Evolutionary conservation across 1,140 invertebrate species (phyloP), one percentile per base, ranked within the genome.

Genomic region (Drosophila pseudoananassae): DNA sequence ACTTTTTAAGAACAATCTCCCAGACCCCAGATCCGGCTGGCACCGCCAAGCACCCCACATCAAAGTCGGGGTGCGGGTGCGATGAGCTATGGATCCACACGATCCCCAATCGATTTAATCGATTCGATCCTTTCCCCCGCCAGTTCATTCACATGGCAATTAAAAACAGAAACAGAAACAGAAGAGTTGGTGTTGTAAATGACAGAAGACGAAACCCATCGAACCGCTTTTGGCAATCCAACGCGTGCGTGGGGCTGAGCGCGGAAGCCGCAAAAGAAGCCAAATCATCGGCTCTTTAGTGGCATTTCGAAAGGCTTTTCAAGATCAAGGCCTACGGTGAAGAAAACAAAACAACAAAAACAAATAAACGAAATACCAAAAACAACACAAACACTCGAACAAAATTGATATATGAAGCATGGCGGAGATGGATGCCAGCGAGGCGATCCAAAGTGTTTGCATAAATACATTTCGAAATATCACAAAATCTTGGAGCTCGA

Each of bases 221-320:
- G 65, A 69, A 69, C 63, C 25, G 50, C 65, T 69, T 66, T 66
- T 63, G 60, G 27, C 33, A 12, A 47, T 55, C 3, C 12, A 68
- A 60, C 79, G 78, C 74, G 69, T 82, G 69, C 78, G 73, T 61
- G 50, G 69, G 56, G 72, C 71, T 14, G 76, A 69, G 68, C 68
- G 80, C 80, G 81, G 80, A 84, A 84, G 80, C 80, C 65, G 51
- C 60, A 50, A 54, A 78, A 61, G 52, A 69, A 71, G 63, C 64
- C 58, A 68, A 69, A 55, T 69, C 65, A 68, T 69, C 63, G 45
- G 63, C 50, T 40, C 29, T 55, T 69, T 47, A 69, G 53, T 69
- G 75, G 82, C 65, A 87, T 87, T 87, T 87, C 82, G 82, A 87
- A 87, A 87, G 83, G 79, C 83, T 89, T 88, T 87, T 88, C 83